These are phyloP conservation scores for Nymphicus hollandicus DNA, from an alignment of 2,113 vertebrate species.

Conservation along the genomic window DNA sequence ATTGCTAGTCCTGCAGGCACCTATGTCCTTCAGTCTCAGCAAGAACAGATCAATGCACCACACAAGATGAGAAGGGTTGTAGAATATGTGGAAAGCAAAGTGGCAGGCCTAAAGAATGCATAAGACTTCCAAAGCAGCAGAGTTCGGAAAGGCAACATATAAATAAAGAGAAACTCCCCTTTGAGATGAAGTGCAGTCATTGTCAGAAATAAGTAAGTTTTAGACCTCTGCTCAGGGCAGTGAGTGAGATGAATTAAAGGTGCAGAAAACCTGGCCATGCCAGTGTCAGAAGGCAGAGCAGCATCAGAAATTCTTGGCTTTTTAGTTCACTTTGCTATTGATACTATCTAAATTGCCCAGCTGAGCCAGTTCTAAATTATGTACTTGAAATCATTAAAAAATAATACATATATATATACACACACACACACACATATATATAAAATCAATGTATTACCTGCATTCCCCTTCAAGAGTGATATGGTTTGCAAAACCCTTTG, in stretches of 20 bases:
- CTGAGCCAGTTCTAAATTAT: neutral
- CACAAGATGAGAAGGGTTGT: neutral
- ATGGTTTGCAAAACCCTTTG: neutral
- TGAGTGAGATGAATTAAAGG: neutral
- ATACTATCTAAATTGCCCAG: neutral
- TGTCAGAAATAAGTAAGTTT: neutral
- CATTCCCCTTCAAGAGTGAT: neutral
- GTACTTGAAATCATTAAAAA: neutral
- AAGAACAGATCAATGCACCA: neutral
- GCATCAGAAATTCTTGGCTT: neutral
- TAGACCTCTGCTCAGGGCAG: neutral
- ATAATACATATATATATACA: neutral
- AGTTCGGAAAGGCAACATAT: neutral
- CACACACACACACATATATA: too few species aligned
- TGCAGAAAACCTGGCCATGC: neutral
- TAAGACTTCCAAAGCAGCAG: neutral
- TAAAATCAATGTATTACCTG: neutral
- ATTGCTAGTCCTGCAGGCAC: constrained; percentile 6
- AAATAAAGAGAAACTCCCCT: neutral
- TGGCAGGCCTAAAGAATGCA: neutral
- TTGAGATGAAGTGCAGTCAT: neutral
- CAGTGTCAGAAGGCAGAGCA: neutral
- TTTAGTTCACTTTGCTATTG: neutral
- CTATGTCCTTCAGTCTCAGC: neutral
- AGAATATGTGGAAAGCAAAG: neutral